Evolutionary conservation across 2,888 invertebrate genomes (phyloP), one percentile per base, ranked within the genome.

Genomic region (Ypsolopha scabrella): DNA sequence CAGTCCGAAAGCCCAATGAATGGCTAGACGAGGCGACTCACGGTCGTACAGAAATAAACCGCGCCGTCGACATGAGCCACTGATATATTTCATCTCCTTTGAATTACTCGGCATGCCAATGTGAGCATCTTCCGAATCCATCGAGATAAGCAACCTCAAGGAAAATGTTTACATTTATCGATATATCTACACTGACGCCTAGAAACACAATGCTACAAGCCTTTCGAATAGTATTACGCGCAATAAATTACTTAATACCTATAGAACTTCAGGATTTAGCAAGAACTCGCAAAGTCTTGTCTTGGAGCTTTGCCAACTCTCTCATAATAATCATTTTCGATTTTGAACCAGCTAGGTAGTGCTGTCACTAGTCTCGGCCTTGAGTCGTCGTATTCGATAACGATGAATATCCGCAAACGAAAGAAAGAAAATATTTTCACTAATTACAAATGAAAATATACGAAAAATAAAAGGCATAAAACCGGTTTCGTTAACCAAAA

Each of bases 31-130:
- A 8, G 48, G 67, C 64, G 64, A 66, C 71, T 80, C 81, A 80
- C 66, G 79, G 81, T 60, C 82, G 67, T 68, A 68, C 75, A 55
- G 67, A 81, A 83, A 81, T 81, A 80, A 72, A 69, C 68, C 60
- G 46, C 41, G n/a, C 47, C 39, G 34, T 24, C 24, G 24, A 24
- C 24, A 24, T 24, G 24, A 24, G 38, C 13, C 13, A 11, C 13
- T 13, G 13, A 43, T 43, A 13, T 14, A 43, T 43, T 43, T 14
- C 43, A 13, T 43, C 8, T 43, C 13, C 43, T 11, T 43, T 10
- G 24, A 43, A 43, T 43, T 43, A 24, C 43, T 14, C 43, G 14
- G 14, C 9, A 43, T 43, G 11, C 43, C 43, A 43, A 43, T 43
- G 43, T 43, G 43, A 43, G 14, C 14, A 6, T 6, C 41, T n/a